phyloP scores from a whole-genome alignment of 2,797 vertebrate species.

The Ibycter americanus region DNA sequence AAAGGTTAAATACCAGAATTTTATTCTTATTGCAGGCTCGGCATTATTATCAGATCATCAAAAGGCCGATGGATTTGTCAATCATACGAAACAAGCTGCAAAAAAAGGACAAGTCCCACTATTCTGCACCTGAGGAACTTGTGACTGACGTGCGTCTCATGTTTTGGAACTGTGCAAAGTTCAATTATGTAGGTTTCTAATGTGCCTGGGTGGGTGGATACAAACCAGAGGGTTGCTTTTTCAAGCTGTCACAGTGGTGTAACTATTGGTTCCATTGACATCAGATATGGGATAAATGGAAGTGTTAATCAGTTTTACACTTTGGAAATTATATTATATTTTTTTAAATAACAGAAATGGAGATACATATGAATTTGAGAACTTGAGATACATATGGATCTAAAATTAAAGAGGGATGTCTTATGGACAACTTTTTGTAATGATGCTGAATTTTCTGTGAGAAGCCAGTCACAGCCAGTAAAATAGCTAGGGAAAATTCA shows the following conservation, averaged over 20 bases:
- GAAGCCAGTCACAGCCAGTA: not conserved
- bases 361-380: not conserved
- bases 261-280: not conserved
- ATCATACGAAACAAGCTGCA: conserved; percentile 88
- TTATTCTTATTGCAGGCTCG: conserved; percentile 81
- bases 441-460: not conserved
- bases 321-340: not conserved
- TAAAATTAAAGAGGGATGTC: conserved; percentile 38
- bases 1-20: not conserved
- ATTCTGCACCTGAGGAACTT: conserved; percentile 87
- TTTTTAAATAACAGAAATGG: not conserved
- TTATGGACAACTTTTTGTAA: not conserved
- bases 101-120: conserved; percentile 84
- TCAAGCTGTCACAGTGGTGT: not conserved
- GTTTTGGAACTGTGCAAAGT: conserved; percentile 98
- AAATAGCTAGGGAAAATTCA: not conserved
- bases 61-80: conserved; percentile 95
- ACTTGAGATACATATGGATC: not conserved
- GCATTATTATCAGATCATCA: conserved; percentile 99
- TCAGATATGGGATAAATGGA: not conserved
- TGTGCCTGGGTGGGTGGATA: not conserved
- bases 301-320: not conserved
- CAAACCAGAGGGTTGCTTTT: not conserved
- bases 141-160: conserved; percentile 93
- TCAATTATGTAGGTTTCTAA: conserved; percentile 91